Percentiles rank a stretch among this genome's conserved stretches.
phyloP scores from a whole-genome alignment of 35 echinoderm and acorn worm genomes.

The Lytechinus variegatus region DNA sequence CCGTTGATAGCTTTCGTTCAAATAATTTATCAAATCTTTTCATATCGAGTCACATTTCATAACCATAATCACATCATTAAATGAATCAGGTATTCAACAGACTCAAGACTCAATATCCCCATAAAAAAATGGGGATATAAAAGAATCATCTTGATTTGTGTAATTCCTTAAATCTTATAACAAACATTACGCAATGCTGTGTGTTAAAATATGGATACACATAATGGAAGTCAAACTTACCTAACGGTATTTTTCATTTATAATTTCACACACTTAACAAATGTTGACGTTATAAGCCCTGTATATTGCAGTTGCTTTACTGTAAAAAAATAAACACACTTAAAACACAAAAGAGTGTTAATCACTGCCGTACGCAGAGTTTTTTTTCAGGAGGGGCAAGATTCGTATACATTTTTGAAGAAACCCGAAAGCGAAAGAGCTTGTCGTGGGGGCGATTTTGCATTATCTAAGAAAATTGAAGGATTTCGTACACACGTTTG shows the following conservation, averaged over 20 bases:
- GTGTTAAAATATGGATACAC: neutral
- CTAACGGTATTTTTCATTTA: neutral
- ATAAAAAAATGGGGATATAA: neutral
- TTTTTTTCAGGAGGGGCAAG: no score
- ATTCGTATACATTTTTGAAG: no score
- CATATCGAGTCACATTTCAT: neutral
- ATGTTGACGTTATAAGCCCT: no score
- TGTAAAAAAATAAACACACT: no score
- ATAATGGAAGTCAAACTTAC: no score
- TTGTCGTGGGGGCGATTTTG: no score
- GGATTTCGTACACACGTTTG: no score
- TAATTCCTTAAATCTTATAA: neutral
- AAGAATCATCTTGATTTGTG: neutral
- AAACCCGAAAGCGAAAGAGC: no score
- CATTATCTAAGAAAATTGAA: no score
- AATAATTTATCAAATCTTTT: neutral
- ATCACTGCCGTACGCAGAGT: no score
- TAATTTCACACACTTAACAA: neutral
- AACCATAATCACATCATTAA: neutral
- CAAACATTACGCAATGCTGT: neutral
- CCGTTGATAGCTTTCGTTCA: neutral
- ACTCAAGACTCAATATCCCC: neutral
- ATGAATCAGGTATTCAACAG: neutral
- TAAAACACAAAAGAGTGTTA: no score
- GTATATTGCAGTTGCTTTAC: no score